Conservation (phyloP, 92 coral and sea anemone genomes). For the Palythoa grandis region DNA sequence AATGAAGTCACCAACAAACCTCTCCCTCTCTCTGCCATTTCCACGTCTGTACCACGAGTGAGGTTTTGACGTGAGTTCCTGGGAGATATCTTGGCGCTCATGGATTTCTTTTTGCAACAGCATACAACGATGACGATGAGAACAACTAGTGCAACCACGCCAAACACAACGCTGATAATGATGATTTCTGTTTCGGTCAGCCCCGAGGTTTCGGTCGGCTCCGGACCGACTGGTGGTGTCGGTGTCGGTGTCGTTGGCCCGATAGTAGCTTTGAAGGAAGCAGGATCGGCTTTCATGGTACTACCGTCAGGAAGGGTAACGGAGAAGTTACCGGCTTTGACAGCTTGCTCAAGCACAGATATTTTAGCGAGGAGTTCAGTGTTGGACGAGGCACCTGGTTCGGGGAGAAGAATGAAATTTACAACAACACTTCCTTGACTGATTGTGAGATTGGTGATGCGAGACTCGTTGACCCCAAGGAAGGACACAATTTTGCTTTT, state of each 20-base stretch:
- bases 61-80: constrained; percentile 32
- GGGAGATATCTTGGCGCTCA: constrained; percentile 55
- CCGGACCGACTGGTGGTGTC: constrained; percentile 22
- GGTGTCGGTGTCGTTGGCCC: constrained; percentile 9
- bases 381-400: constrained; percentile 9
- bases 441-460: constrained; percentile 51
- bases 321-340: constrained; percentile 54
- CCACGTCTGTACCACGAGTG: constrained; percentile 45
- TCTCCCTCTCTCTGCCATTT: constrained; percentile 62
- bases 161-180: constrained; percentile 66
- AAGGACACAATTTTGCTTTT: constrained; percentile 17
- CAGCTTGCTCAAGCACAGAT: constrained; percentile 39
- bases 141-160: constrained; percentile 52
- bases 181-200: constrained; percentile 64
- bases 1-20: not conserved
- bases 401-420: constrained; percentile 48
- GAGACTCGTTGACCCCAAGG: constrained; percentile 46
- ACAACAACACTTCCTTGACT: constrained; percentile 70
- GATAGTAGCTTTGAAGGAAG: constrained; percentile 43
- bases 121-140: constrained; percentile 54
- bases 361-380: constrained; percentile 40
- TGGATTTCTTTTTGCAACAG: constrained; percentile 53
- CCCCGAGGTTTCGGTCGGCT: constrained; percentile 43
- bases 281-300: constrained; percentile 54
- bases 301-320: constrained; percentile 58